A percentile compares a stretch with the other conserved stretches of the same genome.
These are phyloP conservation scores for Acanthoscelides obtectus DNA, from an alignment of 2,888 invertebrate species.

Conservation along the genomic window DNA sequence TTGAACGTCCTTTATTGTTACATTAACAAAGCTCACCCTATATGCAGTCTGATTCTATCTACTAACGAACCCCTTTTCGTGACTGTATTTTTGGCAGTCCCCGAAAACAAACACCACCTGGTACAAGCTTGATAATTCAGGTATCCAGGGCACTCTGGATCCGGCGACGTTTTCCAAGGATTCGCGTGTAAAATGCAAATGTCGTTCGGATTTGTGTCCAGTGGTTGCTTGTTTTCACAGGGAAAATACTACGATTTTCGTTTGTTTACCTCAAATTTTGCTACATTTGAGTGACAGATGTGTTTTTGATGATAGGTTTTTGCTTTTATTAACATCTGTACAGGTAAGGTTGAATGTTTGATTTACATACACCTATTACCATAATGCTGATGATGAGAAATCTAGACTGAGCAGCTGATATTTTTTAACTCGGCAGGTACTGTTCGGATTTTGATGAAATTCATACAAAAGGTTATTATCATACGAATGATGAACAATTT, in stretches of 20 bases:
- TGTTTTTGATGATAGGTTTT: neutral
- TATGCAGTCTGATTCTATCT: neutral
- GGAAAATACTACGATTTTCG: neutral
- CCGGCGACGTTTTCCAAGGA: neutral
- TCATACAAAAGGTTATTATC: no score
- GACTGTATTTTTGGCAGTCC: conserved; percentile 1
- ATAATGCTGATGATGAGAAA: no score
- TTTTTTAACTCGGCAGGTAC: no score
- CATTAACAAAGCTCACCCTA: no score
- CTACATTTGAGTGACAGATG: no score
- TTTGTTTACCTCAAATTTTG: no score
- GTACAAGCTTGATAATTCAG: conserved; percentile 11
- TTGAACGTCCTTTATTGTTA: no score
- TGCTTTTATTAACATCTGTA: neutral
- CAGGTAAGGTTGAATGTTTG: neutral
- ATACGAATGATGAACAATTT: no score
- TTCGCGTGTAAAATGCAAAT: neutral
- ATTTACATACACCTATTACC: no score
- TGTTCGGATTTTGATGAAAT: no score
- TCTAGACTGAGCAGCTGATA: no score
- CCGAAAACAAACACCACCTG: conserved; percentile 17
- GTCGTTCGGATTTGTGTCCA: neutral
- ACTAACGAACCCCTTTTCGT: neutral
- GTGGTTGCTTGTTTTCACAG: neutral
- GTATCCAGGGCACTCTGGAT: neutral